phyloP scores from a whole-genome alignment of 2,797 vertebrate species.

The Holocentrus rufus region DNA sequence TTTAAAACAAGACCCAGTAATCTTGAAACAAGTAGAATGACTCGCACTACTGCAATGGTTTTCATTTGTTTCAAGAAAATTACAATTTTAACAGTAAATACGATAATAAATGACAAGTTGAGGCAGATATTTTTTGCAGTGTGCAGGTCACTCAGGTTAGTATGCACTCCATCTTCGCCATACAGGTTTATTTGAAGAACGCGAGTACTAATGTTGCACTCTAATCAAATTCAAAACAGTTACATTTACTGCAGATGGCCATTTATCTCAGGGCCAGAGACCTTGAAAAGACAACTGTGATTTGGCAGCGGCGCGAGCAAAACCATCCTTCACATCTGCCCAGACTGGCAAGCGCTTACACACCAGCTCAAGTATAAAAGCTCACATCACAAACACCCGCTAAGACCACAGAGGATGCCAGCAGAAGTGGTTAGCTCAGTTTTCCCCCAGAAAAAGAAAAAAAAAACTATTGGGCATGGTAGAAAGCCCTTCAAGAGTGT shows the following conservation, averaged over 20 bases:
- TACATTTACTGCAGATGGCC: slow-evolving; percentile 48
- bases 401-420: slow-evolving; percentile 27
- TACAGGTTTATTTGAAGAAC: slow-evolving; percentile 62
- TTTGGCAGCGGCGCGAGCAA: slow-evolving; percentile 59
- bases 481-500: slow-evolving; percentile 30
- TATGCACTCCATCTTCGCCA: slow-evolving; percentile 36
- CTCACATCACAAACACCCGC: slow-evolving; percentile 38
- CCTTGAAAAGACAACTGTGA: slow-evolving; percentile 62
- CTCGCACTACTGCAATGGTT: no score
- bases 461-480: slow-evolving; percentile 26
- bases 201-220: slow-evolving; percentile 31
- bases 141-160: slow-evolving; percentile 11
- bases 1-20: no score
- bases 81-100: not conserved
- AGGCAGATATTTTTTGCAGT: slow-evolving; percentile 3
- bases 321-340: slow-evolving; percentile 60
- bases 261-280: slow-evolving; percentile 64
- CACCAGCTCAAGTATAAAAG: slow-evolving; percentile 35
- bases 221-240: slow-evolving; percentile 49
- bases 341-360: slow-evolving; percentile 47
- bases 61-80: no score
- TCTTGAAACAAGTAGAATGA: no score
- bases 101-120: not conserved
- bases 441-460: slow-evolving; percentile 29
- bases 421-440: slow-evolving; percentile 28